Percentiles rank a stretch among this genome's conserved stretches.
These are phyloP conservation scores for Drosophila ohnishii DNA, from an alignment of 1,140 invertebrate genomes.

Conservation along the genomic window DNA sequence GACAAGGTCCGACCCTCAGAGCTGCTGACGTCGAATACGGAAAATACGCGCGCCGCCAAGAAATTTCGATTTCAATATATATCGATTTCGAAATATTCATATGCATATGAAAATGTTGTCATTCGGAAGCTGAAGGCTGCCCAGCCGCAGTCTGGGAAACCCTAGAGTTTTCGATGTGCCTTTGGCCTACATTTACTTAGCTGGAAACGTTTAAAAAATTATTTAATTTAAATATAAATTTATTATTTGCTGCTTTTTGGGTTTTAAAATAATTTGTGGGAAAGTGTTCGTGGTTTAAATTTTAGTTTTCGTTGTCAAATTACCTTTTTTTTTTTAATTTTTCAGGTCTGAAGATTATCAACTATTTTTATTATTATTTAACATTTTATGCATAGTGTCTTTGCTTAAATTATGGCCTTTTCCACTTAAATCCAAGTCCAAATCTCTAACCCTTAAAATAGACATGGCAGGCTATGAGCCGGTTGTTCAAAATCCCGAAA, in stretches of 20 bases:
- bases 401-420: too few species aligned
- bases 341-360: too few species aligned
- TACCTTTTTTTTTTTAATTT: too few species aligned
- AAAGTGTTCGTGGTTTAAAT: too few species aligned
- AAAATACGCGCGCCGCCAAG: constrained; percentile 43
- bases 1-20: constrained; percentile 70
- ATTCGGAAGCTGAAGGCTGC: constrained; percentile 18
- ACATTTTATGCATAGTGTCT: too few species aligned
- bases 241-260: too few species aligned
- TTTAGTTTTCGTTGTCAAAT: too few species aligned
- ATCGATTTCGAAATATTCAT: constrained; percentile 42
- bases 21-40: constrained; percentile 42
- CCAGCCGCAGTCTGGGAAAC: constrained; percentile 14
- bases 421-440: too few species aligned
- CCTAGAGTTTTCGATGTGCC: constrained; percentile 40
- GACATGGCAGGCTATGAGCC: constrained; percentile 12
- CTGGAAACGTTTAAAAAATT: not conserved
- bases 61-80: constrained; percentile 36
- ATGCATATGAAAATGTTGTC: constrained; percentile 59
- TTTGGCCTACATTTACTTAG: constrained; percentile 26
- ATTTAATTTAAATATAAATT: too few species aligned
- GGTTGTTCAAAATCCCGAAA: constrained; percentile 9
- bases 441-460: not conserved
- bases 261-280: too few species aligned
- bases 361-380: too few species aligned